These are phyloP conservation scores for Pegea sp. DNA, from an alignment of 23 tunicate genomes.

Conservation along the genomic window DNA sequence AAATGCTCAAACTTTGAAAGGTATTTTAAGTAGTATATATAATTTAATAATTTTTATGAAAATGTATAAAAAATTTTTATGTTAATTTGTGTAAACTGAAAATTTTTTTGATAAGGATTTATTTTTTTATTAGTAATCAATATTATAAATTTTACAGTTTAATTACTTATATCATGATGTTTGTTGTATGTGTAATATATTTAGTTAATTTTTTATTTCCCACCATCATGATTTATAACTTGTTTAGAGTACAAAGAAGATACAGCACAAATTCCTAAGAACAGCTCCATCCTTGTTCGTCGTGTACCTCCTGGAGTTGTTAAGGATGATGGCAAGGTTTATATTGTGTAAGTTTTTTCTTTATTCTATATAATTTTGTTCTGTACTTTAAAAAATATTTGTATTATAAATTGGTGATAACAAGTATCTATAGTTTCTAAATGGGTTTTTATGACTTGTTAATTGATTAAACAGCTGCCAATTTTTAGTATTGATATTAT, in stretches of 20 bases:
- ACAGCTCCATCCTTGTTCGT: conserved; percentile 58
- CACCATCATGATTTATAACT: conserved; percentile 3
- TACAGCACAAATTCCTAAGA: conserved; percentile 51
- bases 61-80: neutral
- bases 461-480: too few species aligned
- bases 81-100: too few species aligned
- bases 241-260: conserved; percentile 72
- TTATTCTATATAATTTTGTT: too few species aligned
- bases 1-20: conserved; percentile 73
- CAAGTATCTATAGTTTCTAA: too few species aligned
- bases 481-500: too few species aligned
- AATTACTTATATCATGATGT: too few species aligned
- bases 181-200: too few species aligned
- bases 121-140: neutral
- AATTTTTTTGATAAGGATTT: neutral
- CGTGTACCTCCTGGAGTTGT: conserved; percentile 78
- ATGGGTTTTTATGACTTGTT: too few species aligned
- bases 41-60: neutral
- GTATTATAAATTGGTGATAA: too few species aligned
- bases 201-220: neutral
- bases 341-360: conserved; percentile 59
- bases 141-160: too few species aligned
- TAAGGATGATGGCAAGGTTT: conserved; percentile 51
- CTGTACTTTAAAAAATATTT: too few species aligned
- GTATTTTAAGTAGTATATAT: conserved; percentile 9